Percentiles rank a stretch among this genome's conserved stretches.
Evolutionary conservation across 2,113 vertebrate genomes (phyloP).

Genomic region (Trachemys scripta): DNA sequence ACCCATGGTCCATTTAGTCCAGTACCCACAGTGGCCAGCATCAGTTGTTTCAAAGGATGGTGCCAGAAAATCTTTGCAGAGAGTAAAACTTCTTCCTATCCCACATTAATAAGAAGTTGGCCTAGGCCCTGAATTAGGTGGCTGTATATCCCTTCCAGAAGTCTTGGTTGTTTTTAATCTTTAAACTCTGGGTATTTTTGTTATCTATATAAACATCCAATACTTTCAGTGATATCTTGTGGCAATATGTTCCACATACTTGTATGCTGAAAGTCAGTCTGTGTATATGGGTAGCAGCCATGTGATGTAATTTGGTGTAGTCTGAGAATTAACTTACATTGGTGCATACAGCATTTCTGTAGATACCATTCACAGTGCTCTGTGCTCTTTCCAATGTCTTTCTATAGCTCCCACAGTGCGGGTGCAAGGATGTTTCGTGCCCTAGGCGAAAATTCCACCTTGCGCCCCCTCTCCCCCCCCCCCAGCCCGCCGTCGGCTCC

Average conservation of each 20-base stretch:
- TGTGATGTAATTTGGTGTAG: rapidly evolving
- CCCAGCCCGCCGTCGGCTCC: no score
- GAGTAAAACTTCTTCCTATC: rapidly evolving
- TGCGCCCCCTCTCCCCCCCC: no score
- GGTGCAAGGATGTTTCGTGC: no score
- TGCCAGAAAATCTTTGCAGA: background rate
- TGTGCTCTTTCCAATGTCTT: background rate
- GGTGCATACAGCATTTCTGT: background rate
- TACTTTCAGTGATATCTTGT: background rate
- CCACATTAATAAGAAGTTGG: rapidly evolving
- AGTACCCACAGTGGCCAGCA: background rate
- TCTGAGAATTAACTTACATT: background rate
- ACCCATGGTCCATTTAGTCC: background rate
- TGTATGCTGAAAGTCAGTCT: rapidly evolving
- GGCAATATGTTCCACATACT: background rate
- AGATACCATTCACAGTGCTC: background rate
- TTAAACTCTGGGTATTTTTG: background rate
- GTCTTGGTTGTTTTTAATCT: rapidly evolving
- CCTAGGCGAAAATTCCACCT: no score
- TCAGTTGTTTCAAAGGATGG: background rate
- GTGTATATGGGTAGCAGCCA: background rate
- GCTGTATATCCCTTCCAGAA: background rate
- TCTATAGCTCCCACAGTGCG: background rate
- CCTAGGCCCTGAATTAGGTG: background rate
- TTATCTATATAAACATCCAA: background rate